Evolutionary conservation across 2,888 invertebrate genomes (phyloP), one percentile per base, ranked within the genome.

Genomic region (Caenorhabditis sp.): DNA sequence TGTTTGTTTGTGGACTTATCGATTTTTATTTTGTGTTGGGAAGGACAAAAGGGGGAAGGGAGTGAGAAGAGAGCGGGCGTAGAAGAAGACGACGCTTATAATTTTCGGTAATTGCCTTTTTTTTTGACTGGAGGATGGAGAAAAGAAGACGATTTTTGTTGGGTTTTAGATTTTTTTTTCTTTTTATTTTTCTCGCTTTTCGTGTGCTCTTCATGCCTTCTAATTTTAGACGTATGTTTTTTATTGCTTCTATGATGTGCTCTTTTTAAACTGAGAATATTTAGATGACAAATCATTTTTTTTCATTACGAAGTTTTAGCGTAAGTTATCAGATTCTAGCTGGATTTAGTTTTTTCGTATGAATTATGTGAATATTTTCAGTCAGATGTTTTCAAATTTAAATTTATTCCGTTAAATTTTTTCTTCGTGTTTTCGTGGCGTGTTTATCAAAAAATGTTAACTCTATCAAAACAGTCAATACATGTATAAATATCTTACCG

Each of bases 91-190:
- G 43, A 43, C 43, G 43, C 43, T 43, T 43, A 43, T 43, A 43
- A 43, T 43, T 43, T 43, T 43, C 43, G 43, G 43, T 43, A 43
- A 43, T 43, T 43, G 43, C 43, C 43, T 43, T 43, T 43, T 43
- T 43, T 43, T 43, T 43, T 43, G 43, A 43, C 43, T 43, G 43
- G 43, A 43, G 43, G 43, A 43, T 43, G 43, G 43, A 43, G 43
- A 43, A 43, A 43, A 43, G 43, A 43, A 43, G 43, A 43, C 43
- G 43, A 43, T 43, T 43, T 43, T 43, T 10, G 14, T 43, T 10
- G 43, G 43, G 12, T 43, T 43, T 43, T 43, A 43, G 43, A 17
- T 17, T 43, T 43, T 43, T 43, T 10, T 31, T 31, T 31, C n/a
- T n/a, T n/a, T n/a, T n/a, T n/a, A n/a, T n/a, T n/a, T n/a, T n/a